Evolutionary conservation across 2,113 vertebrate species (phyloP).

Genomic region (Phocoena sinus): DNA sequence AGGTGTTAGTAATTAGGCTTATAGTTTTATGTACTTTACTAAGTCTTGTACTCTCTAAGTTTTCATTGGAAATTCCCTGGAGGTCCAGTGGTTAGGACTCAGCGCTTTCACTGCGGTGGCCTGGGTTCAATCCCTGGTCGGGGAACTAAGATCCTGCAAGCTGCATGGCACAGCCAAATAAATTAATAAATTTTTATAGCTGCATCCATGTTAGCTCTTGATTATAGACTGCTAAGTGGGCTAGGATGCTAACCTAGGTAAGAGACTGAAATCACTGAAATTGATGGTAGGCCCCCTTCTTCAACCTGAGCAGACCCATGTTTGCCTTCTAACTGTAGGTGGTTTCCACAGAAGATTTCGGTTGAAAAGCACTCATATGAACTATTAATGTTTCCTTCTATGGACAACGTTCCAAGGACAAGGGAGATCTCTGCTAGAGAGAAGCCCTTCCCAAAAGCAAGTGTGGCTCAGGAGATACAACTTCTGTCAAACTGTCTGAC

Average conservation of each 20-base stretch:
- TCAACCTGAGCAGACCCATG: neutral
- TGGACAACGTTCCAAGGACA: neutral
- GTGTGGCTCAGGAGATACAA: neutral
- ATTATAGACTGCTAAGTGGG: neutral
- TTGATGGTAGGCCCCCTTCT: neutral
- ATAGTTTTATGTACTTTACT: neutral
- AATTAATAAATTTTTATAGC: neutral
- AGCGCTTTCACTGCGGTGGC: neutral
- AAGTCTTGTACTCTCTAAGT: neutral
- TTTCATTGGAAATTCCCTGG: neutral
- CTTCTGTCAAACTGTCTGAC: neutral
- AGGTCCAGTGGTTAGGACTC: neutral
- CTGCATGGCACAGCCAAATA: neutral
- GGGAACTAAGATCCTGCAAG: neutral
- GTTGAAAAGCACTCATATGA: neutral
- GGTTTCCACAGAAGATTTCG: neutral
- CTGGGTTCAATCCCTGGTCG: neutral
- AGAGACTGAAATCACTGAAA: neutral
- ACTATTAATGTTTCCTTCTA: neutral
- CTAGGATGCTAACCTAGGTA: neutral
- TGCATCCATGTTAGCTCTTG: neutral
- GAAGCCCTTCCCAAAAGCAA: neutral
- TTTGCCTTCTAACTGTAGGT: neutral
- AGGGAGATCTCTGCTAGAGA: neutral
- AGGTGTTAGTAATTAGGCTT: neutral